Base-by-base conservation (phyloP, 2,888 invertebrate genomes). In the Podotricha telesiphe region DNA sequence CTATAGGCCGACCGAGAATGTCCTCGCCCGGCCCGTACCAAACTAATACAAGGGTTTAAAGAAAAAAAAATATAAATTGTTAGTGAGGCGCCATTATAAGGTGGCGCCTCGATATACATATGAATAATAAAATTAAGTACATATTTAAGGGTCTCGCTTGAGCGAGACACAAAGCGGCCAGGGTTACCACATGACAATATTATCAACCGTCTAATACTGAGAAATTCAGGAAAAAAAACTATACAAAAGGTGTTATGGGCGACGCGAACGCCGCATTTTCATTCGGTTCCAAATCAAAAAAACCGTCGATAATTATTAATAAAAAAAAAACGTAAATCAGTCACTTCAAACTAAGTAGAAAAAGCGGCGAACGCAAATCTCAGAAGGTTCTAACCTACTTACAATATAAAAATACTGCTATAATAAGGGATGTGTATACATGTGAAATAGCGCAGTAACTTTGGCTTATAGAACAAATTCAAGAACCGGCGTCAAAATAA, bases 181-280 rank as follows among this genome's bases (percentile, higher is more conserved):
- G 80, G 79, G 79, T 79, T 79, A 81, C 81, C 77, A 86, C 85
- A 86, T 89, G 88, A 89, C 88, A 87, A 84, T 84, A 79, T 84
- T 68, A 82, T 87, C 86, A 88, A 89, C 84, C 85, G 82, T 86
- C 86, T 91, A 91, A 91, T 92, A 91, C 91, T 91, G 91, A 86
- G 78, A 83, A 79, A 82, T 83, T 84, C 77, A 82, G 85, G 81
- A 85, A 82, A 55, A 85, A 82, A 86, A 89, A 91, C 88, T 90
- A 82, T 91, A 91, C 90, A 91, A 86, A 88, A 87, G 86, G 88
- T 88, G 88, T 83, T 81, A 81, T 53, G 81, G 79, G 78, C 81
- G 81, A 82, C 80, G 79, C 82, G 76, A 74, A 78, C 69, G 74
- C 70, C 74, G 75, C 71, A 68, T 66, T 65, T 73, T 74, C 73